Percentiles rank a stretch among this genome's conserved stretches.
phyloP scores from a whole-genome alignment of 2,113 vertebrate genomes.

The Poeciliopsis prolifica region DNA sequence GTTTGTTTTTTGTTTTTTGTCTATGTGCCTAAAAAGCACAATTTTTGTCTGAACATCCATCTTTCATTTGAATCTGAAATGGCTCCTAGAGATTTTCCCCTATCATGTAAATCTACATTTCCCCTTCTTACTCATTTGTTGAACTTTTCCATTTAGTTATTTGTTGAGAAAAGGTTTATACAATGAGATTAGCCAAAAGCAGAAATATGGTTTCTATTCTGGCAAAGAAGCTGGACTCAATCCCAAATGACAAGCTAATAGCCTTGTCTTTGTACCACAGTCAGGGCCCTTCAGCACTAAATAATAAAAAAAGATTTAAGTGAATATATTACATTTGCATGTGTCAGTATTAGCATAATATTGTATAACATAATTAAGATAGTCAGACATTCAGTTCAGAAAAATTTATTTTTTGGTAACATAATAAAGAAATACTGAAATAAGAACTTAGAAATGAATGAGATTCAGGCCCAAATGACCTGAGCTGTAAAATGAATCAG shows the following conservation, averaged over 20 bases:
- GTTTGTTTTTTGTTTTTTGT: too few relatives aligned
- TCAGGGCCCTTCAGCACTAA: not conserved
- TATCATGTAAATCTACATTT: not conserved
- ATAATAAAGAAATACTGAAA: not conserved
- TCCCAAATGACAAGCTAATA: not conserved
- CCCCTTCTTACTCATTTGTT: not conserved
- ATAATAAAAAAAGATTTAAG: too few relatives aligned
- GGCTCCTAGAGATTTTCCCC: not conserved
- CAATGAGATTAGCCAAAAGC: not conserved
- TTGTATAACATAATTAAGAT: not conserved
- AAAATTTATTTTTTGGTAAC: not conserved
- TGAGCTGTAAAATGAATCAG: not conserved
- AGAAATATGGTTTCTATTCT: not conserved
- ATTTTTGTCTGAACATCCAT: not conserved
- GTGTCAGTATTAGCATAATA: not conserved
- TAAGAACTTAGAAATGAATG: not conserved
- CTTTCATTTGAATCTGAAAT: not conserved
- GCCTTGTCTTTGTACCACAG: not conserved
- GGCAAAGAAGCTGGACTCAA: not conserved
- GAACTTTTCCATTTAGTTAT: not conserved
- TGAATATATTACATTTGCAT: not conserved
- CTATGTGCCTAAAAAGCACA: not conserved
- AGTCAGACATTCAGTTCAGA: not conserved
- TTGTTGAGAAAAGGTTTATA: not conserved
- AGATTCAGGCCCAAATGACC: not conserved